These are phyloP conservation scores for Zygogramma bicolorata DNA, from an alignment of 2,888 invertebrate genomes.

Conservation along the genomic window DNA sequence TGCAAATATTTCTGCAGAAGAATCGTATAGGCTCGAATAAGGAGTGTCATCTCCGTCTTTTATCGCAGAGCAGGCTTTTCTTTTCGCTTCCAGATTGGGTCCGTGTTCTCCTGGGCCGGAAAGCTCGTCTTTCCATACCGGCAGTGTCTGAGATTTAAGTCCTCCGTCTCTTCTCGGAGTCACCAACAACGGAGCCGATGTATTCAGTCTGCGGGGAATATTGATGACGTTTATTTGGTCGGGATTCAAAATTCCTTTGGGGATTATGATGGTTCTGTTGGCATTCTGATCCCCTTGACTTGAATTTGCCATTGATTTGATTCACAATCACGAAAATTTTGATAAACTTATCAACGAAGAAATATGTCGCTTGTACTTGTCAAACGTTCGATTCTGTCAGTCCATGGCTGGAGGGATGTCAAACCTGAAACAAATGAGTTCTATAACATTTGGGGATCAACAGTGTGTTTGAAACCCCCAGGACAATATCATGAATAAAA, in stretches of 20 bases:
- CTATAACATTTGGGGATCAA: no score
- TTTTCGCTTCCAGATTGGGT: background rate
- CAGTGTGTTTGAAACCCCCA: no score
- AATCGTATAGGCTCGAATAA: constrained; percentile 3
- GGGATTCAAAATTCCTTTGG: constrained; percentile 59
- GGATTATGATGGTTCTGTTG: constrained; percentile 56
- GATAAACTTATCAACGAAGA: constrained; percentile 5
- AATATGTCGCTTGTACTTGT: background rate
- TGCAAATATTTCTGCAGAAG: constrained; percentile 11
- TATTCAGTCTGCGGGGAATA: constrained; percentile 55
- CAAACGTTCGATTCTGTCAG: background rate
- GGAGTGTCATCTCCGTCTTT: background rate
- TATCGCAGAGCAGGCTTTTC: background rate
- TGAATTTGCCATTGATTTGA: constrained; percentile 22
- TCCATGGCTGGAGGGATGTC: background rate
- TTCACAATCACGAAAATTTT: constrained; percentile 25
- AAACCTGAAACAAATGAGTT: background rate
- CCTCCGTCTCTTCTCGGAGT: constrained; percentile 13
- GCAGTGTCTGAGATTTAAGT: constrained; percentile 23
- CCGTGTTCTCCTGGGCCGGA: background rate
- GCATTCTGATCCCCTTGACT: constrained; percentile 3
- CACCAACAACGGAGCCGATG: constrained; percentile 33
- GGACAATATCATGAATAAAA: no score
- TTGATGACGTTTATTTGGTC: constrained; percentile 59
- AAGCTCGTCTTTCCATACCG: constrained; percentile 37